Percentiles rank a stretch among this genome's conserved stretches.
Conservation (phyloP, 2,113 vertebrate genomes). For the Burhinus oedicnemus region DNA sequence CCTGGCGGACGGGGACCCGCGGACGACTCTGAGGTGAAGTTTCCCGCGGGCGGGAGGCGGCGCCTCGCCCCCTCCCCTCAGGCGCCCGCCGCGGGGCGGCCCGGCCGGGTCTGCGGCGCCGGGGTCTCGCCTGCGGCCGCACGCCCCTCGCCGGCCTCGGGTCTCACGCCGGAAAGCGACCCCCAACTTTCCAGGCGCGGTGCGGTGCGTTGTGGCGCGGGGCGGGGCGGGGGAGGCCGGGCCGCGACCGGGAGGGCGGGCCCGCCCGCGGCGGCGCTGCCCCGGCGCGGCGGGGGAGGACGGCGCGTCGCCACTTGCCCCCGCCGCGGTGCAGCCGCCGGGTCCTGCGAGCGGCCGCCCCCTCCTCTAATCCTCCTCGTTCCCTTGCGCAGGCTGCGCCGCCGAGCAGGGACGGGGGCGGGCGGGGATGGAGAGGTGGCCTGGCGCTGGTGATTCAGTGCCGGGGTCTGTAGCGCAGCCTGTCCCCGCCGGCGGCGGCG, state of each 20-base stretch:
- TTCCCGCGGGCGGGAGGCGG: background rate
- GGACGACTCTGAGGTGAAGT: background rate
- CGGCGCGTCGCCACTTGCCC: background rate
- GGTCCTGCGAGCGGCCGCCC: too few species aligned
- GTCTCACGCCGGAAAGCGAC: background rate
- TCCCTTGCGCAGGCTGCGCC: background rate
- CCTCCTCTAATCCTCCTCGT: too few species aligned
- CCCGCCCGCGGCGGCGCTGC: background rate
- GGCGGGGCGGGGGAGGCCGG: background rate
- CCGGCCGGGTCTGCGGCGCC: background rate
- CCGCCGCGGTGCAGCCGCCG: background rate
- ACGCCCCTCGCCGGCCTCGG: too few species aligned
- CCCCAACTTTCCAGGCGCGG: background rate
- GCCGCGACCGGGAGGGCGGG: background rate
- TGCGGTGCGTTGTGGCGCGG: background rate
- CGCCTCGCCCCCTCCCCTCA: background rate
- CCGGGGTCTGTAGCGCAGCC: constrained; percentile 59
- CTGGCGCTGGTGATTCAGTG: constrained; percentile 55
- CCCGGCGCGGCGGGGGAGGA: background rate
- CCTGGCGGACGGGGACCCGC: background rate
- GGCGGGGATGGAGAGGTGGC: constrained; percentile 43
- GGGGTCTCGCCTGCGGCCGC: background rate
- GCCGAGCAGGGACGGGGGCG: background rate
- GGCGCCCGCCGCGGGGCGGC: background rate
- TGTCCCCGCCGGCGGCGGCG: constrained; percentile 53